phyloP scores from a whole-genome alignment of 2,797 vertebrate species.

The Echeneis naucrates region DNA sequence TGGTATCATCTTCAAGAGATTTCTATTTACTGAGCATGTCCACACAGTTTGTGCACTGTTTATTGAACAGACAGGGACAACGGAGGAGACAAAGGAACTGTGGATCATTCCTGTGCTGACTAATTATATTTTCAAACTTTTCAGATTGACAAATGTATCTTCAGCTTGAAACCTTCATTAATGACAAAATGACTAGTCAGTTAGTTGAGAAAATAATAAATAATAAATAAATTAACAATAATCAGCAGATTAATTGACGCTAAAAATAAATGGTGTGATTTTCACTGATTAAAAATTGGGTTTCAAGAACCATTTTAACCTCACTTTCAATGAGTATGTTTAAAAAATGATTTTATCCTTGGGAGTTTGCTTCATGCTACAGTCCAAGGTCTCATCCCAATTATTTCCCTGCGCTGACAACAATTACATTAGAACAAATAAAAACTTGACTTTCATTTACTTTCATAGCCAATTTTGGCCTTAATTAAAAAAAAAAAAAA shows the following conservation, averaged over 20 bases:
- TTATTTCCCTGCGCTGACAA: background rate
- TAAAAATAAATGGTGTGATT: too few relatives aligned
- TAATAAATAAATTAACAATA: too few relatives aligned
- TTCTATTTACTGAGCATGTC: constrained; percentile 23
- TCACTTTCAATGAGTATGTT: too few relatives aligned
- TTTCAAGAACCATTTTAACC: too few relatives aligned
- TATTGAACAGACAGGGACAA: constrained; percentile 4
- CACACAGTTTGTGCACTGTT: constrained; percentile 9
- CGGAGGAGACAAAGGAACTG: constrained; percentile 11
- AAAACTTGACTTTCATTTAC: background rate
- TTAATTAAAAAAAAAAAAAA: too few relatives aligned
- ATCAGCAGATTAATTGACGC: too few relatives aligned
- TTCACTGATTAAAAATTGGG: too few relatives aligned
- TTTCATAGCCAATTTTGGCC: background rate
- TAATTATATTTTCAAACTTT: background rate
- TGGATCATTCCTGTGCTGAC: constrained; percentile 2
- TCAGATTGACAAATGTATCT: background rate
- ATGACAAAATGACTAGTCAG: too few relatives aligned
- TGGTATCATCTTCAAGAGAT: constrained; percentile 19
- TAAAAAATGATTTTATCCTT: too few relatives aligned
- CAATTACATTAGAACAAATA: background rate
- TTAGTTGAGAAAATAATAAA: too few relatives aligned
- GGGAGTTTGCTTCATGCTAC: background rate
- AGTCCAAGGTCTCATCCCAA: background rate
- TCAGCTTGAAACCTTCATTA: too few relatives aligned